Evolutionary conservation across 2,888 invertebrate genomes (phyloP), one percentile per base, ranked within the genome.

Genomic region (Tanytarsus gracilentus): DNA sequence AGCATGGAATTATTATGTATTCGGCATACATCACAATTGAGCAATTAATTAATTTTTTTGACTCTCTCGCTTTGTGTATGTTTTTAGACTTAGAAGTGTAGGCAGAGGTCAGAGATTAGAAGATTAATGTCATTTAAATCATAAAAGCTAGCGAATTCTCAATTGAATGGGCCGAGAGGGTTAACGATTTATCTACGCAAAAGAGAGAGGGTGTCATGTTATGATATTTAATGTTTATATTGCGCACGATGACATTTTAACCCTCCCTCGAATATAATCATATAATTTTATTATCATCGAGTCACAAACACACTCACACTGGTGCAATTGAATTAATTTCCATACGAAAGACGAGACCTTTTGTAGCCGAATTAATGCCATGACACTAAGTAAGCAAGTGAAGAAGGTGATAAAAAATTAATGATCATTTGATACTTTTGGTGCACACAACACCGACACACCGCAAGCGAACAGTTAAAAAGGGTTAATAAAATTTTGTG

Each of bases 351-450:
- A 16, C 18, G 52, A 52, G 52, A 52, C 18, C 30, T 29, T 18
- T 29, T 21, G 26, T 14, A 18, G 30, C 30, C 14, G 16, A 26
- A 14, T 8, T 25, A 27, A 16, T 52, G 52, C 18, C 33, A 52
- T 9, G 11, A 33, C 9, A 7, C 29, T 29, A 29, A 4, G 27
- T 23, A 21, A 27, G 16, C 14, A 14, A 11, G 52, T 30, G 8
- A 52, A 27, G 18, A 11, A 52, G 55, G 55, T 55, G 55, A 55
- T 55, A 55, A 55, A 55, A 55, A 55, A 40, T 55, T 55, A 55
- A 55, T 55, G 55, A 55, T 55, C 55, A 55, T 55, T 30, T 55
- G 55, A 55, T 55, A 55, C 55, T 39, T 44, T 21, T 44, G 21
- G 33, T 33, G 6, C 33, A n/a, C 9, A 33, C 33, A 33, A 5